A percentile compares a stretch with the other conserved stretches of the same genome.
Conservation (phyloP, 2,113 vertebrate species). For the Cygnus buccinator region DNA sequence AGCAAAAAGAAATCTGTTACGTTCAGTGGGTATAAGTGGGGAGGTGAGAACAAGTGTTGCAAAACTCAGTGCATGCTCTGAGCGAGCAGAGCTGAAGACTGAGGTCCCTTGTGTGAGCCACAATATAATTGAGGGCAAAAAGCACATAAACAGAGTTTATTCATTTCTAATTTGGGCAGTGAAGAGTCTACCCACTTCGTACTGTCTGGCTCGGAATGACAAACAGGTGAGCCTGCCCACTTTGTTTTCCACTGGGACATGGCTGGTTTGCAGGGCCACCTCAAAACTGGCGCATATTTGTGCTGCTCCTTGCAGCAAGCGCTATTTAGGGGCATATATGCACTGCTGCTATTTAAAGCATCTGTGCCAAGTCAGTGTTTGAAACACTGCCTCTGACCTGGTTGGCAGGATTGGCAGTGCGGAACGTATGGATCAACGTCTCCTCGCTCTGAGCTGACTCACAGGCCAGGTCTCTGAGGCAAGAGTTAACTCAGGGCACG, state of each 20-base stretch:
- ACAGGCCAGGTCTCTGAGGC: not conserved
- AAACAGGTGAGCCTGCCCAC: not conserved
- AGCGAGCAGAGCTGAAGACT: not conserved
- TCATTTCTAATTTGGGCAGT: constrained; percentile 29
- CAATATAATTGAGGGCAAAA: not conserved
- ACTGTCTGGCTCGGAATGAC: not conserved
- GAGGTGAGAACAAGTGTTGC: not conserved
- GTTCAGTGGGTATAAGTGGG: not conserved
- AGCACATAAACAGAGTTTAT: not conserved
- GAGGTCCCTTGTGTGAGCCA: not conserved
- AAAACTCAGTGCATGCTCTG: not conserved
- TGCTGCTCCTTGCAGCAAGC: not conserved
- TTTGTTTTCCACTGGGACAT: not conserved
- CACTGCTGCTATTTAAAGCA: constrained; percentile 49
- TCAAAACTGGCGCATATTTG: not conserved
- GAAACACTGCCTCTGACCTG: constrained; percentile 29
- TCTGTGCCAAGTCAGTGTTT: not conserved
- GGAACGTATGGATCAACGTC: not conserved
- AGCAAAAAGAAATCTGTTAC: not conserved
- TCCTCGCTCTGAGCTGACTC: not conserved
- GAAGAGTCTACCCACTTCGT: not conserved
- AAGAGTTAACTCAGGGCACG: not conserved
- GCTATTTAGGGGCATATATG: constrained; percentile 25
- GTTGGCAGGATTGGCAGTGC: not conserved
- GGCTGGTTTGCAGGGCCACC: not conserved